Base-by-base conservation (phyloP, 2,888 invertebrate genomes). In the Trisateles emortualis region DNA sequence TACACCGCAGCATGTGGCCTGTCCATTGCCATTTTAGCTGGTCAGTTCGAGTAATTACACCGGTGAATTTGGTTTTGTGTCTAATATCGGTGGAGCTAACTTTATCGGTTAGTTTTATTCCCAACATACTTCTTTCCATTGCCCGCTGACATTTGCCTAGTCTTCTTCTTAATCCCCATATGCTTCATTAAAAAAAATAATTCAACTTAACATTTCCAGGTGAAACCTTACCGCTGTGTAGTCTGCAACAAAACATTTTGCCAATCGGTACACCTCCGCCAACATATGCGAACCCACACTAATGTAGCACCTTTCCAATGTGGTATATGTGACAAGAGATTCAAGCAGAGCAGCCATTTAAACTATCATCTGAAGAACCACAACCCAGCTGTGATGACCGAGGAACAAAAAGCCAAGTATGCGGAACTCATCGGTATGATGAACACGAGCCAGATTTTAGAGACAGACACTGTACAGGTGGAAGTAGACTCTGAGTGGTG, bases 251-350 rank as follows among this genome's bases (percentile, higher is more conserved):
- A 91, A 42, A 69, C 81, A 0, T 93, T 93, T 81, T 84, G 88
- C 36, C 93, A 93, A 40, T 89, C 91, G 0, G 84, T 92, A 0
- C 80, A 81, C 3, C 30, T 92, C 8, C 85, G 84, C 19, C 92
- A 92, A n/a, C 92, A 92, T 32, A 92, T 93, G 92, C 49, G 92
- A 0, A 90, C 90, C 0, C 92, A 92, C 57, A 91, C 92, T 0
- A 87, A 91, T 38, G 87, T 92, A 0, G 79, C 88, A 0, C 92
- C 92, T 0, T 92, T 91, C 76, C 83, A 87, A 11, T 92, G 92
- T 42, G 84, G 79, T 0, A 69, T 90, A 0, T 92, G 92, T 52
- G 74, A 81, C 9, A 86, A 91, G 16, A 42, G 79, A 0, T 91
- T 89, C 65, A 90, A 89, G 29, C 93, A 93, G 45, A 85, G 86